Evolutionary conservation across 2,797 vertebrate species (phyloP), one percentile per base, ranked within the genome.

Genomic region (Vireo griseus): DNA sequence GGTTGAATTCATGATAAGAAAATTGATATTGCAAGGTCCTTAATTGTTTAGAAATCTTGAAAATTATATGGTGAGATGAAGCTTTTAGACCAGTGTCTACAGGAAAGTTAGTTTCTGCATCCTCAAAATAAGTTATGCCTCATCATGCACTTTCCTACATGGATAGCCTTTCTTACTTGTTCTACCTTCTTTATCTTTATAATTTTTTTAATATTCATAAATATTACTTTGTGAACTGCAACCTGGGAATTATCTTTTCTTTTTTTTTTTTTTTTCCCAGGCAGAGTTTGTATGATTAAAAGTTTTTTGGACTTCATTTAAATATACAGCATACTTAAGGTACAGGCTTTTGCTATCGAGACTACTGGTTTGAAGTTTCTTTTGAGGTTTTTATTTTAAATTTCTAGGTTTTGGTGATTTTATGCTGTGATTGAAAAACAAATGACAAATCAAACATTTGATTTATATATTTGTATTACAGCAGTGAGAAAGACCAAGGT

Each of bases 201-300:
- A 35, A 14, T 11, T 48, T 35, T 35, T 16, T 5, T 13, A 28
- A 14, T 71, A 24, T 37, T 44, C 4, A 39, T 8, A 72, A n/a
- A 5, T 12, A 51, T 25, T 15, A 24, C 8, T 69, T 11, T 51
- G 10, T 29, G 16, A 37, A 39, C 3, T 71, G 6, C 6, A 59
- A 71, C n/a, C 10, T 67, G 28, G 10, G 4, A 2, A 14, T 83
- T 48, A 28, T 5, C 4, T 61, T 16, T 19, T 21, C 17, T 12
- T 10, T 25, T 21, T 10, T 5, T 9, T 21, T 8, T 28, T 12
- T 19, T 24, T 18, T 2, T 3, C 5, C 6, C 14, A 7, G 4
- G 6, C 6, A 63, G n/a, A 3, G 5, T 61, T 40, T 65, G 37
- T 22, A 5, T 7, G 8, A 6, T 55, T 58, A 28, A 12, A 8